Base-by-base conservation (phyloP, 2,113 vertebrate species). In the Cariama cristata region DNA sequence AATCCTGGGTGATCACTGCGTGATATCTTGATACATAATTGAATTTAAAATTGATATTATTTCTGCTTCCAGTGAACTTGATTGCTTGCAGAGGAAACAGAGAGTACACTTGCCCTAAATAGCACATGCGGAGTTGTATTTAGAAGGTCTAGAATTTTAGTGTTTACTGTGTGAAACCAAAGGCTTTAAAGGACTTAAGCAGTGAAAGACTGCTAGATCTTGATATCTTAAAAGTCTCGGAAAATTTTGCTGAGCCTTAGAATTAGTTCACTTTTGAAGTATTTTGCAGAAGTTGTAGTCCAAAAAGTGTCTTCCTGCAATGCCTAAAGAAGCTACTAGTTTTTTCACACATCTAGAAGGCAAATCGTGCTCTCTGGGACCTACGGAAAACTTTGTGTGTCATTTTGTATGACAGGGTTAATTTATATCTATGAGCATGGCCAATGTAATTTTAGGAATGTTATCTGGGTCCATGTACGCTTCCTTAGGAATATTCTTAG, bases 391-490 rank as follows among this genome's bases (percentile, higher is more conserved):
- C 32, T 75, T 75, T 44, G 17, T 22, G 28, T 26, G 12, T 64
- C 1, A 38, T 68, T 79, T 85, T 59, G 6, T 35, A 38, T 47
- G 40, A 68, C 14, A 12, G 12, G 21, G 30, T 77, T 58, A 68
- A 53, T 68, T 68, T 86, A 8, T 63, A 27, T 38, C 27, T 77
- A 18, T 74, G 4, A 72, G 28, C 7, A 27, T 24, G 21, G 14
- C 27, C 6, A 45, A 21, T 53, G 17, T 67, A 2, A 55, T 63
- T 91, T 63, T 63, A 76, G 32, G 20, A 82, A 21, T 59, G 44
- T 9, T 30, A 26, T 47, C n/a, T 86, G 33, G 3, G 17, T 67
- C 53, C 1, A 0, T 49, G 26, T 28, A 24, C 3, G 2, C 24
- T 86, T 77, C 22, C 24, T 84, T 50, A 42, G 30, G 35, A 86